Evolutionary conservation across 2,888 invertebrate genomes (phyloP), one percentile per base, ranked within the genome.

Genomic region (Drosophila villosipedis): DNA sequence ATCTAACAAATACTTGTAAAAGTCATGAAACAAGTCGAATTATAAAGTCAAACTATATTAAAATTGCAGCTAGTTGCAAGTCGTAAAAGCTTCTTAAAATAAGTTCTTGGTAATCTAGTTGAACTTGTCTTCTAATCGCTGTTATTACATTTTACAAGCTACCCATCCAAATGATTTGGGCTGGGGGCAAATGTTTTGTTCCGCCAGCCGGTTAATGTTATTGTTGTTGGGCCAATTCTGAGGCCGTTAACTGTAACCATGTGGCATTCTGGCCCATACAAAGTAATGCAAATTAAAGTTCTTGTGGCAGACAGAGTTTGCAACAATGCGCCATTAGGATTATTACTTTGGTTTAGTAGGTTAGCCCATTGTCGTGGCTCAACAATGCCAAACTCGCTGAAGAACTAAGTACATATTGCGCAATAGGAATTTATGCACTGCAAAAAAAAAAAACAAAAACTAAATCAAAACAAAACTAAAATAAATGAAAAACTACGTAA

Each of bases 261-360:
- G 54, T 79, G 78, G 77, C 70, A 70, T 57, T 62, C 63, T 61
- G 62, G 59, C 50, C 58, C 53, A 28, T 28, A 47, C 70, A 52
- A 22, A 35, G 55, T 39, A 59, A 78, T 76, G 80, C 62, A 76
- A 78, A 80, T 69, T 73, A 72, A 76, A 80, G 68, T 73, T 80
- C 62, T 72, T 52, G 54, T 33, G 49, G 80, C 76, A 76, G 61
- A 62, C 71, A 37, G 31, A 68, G 69, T 58, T 73, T 37, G 77
- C 68, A 53, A 80, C 76, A 76, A 78, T 69, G 80, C 68, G 63
- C 53, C 73, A 80, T 76, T 80, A 73, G 73, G 78, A 76, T 61
- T 76, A 75, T 78, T 78, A 58, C 71, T 61, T 49, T 50, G 57
- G 50, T 47, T 66, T 55, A 74, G 52, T 70, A 31, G 57, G 62